These are phyloP conservation scores for Morbakka virulenta DNA, from an alignment of 30 jellyfish, hydroid and myxozoan species.

Conservation along the genomic window DNA sequence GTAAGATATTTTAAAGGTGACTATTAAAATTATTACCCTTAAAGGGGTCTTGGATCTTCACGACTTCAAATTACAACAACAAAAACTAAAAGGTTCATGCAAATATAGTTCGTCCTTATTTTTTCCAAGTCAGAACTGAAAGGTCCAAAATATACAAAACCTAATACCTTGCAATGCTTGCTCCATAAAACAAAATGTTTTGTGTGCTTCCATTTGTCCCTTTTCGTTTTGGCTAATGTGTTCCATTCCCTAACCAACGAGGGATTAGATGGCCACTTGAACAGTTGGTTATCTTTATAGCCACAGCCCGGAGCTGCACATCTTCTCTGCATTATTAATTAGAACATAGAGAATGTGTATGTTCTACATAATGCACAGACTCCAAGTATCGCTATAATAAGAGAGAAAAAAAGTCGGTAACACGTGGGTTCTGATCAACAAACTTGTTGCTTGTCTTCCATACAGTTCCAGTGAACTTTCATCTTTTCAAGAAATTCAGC, in stretches of 20 bases:
- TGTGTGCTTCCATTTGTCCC: slow-evolving; percentile 41
- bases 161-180: slow-evolving; percentile 13
- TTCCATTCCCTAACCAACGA: slow-evolving; percentile 27
- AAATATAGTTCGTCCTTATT: slow-evolving; percentile 4
- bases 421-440: too few species aligned
- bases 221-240: slow-evolving; percentile 24
- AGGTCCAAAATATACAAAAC: slow-evolving; percentile 5
- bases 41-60: background rate
- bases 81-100: background rate
- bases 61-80: background rate
- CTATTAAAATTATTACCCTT: background rate
- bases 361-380: too few species aligned
- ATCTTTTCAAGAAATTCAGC: too few species aligned
- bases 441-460: too few species aligned
- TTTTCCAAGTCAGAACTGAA: slow-evolving; percentile 15
- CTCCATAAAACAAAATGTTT: slow-evolving; percentile 37
- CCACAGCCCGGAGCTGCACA: slow-evolving; percentile 28
- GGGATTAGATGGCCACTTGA: slow-evolving; percentile 29
- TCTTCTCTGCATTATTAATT: slow-evolving; percentile 23
- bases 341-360: slow-evolving; percentile 19
- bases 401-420: too few species aligned
- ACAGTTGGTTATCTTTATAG: slow-evolving; percentile 39
- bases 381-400: too few species aligned
- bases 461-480: too few species aligned
- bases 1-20: background rate